A percentile compares a stretch with the other conserved stretches of the same genome.
phyloP scores from a whole-genome alignment of 2,888 invertebrate species.

The Pammene fasciana region DNA sequence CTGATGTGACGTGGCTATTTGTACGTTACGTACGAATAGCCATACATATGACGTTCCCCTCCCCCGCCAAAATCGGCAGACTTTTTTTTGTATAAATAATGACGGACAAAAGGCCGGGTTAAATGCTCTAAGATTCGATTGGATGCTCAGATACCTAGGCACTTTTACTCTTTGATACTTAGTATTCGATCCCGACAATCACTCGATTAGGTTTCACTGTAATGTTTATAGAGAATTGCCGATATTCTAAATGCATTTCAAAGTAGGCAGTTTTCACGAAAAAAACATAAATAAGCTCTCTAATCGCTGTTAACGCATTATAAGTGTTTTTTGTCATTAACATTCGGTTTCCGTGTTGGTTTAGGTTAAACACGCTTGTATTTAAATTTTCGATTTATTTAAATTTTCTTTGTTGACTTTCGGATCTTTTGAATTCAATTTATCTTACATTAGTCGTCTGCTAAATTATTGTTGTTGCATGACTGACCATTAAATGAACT shows the following conservation, averaged over 20 bases:
- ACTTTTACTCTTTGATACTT: constrained; percentile 25
- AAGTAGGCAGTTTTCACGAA: constrained; percentile 31
- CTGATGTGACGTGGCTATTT: too few species aligned
- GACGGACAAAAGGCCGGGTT: too few species aligned
- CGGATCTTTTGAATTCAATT: background rate
- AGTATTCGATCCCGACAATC: constrained; percentile 17
- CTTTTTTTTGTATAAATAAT: too few species aligned
- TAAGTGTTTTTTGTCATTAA: constrained; percentile 36
- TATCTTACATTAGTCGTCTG: background rate
- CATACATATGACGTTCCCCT: too few species aligned
- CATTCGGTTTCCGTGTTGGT: constrained; percentile 41
- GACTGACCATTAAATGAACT: constrained; percentile 3
- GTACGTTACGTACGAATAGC: too few species aligned
- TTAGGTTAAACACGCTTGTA: constrained; percentile 34
- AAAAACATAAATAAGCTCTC: constrained; percentile 42
- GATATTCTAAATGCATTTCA: constrained; percentile 36
- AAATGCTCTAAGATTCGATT: too few species aligned
- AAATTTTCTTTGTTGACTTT: constrained; percentile 8
- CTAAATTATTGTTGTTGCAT: background rate
- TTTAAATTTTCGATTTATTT: constrained; percentile 14
- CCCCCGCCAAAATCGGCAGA: too few species aligned
- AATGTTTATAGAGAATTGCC: constrained; percentile 18
- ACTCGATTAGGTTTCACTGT: constrained; percentile 32
- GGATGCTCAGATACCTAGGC: background rate
- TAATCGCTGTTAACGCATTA: constrained; percentile 35